A percentile compares a stretch with the other conserved stretches of the same genome.
phyloP scores from a whole-genome alignment of 2,113 vertebrate species.

The Pteropus alecto region DNA sequence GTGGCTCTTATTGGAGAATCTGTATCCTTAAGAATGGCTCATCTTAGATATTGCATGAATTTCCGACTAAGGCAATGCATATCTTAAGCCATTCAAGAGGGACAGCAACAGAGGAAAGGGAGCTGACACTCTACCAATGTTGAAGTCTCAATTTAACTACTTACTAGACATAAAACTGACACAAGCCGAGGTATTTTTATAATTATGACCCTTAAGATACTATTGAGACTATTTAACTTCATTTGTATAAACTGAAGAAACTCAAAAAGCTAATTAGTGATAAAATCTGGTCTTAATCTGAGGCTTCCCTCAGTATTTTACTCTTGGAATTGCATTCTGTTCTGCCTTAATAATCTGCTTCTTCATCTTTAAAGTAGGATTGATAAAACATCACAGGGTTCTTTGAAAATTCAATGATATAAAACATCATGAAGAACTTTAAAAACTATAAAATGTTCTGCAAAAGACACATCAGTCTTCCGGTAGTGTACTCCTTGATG shows the following conservation, averaged over 20 bases:
- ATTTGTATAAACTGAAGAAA: not conserved
- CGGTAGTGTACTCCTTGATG: no score
- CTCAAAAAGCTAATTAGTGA: not conserved
- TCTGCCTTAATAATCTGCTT: not conserved
- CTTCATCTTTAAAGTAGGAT: not conserved
- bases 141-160: not conserved
- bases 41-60: not conserved
- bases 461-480: not conserved
- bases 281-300: not conserved
- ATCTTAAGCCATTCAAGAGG: not conserved
- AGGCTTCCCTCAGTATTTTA: not conserved
- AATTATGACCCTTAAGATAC: not conserved
- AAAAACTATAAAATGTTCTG: not conserved
- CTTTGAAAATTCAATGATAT: not conserved
- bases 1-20: not conserved
- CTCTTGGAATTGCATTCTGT: not conserved
- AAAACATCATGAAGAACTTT: not conserved
- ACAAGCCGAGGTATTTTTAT: not conserved
- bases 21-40: not conserved
- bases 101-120: fast-evolving
- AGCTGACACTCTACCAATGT: not conserved
- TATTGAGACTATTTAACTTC: not conserved
- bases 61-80: not conserved
- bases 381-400: not conserved
- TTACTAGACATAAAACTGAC: not conserved